These are phyloP conservation scores for Tenthredo notha DNA, from an alignment of 2,888 invertebrate genomes.

Conservation along the genomic window DNA sequence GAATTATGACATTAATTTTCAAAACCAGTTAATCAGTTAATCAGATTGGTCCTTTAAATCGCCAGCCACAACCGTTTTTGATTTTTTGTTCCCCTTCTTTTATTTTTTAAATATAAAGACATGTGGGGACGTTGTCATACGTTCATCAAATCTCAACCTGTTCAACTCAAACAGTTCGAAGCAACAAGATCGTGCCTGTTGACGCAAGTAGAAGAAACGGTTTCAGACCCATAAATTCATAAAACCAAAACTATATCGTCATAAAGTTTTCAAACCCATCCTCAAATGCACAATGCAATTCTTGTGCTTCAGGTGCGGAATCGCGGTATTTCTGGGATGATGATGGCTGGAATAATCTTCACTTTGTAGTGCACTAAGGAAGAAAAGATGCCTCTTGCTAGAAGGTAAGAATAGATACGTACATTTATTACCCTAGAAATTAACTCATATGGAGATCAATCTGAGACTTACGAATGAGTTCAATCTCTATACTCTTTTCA, in stretches of 20 bases:
- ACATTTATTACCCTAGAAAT: background rate
- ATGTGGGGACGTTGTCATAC: background rate
- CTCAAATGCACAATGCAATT: background rate
- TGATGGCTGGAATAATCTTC: constrained; percentile 7
- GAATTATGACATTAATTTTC: background rate
- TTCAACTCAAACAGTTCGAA: background rate
- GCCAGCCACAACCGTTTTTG: background rate
- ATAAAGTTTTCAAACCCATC: background rate
- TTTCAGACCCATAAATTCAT: background rate
- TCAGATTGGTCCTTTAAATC: background rate
- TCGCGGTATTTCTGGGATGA: background rate
- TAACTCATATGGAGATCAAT: no score
- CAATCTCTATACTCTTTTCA: no score
- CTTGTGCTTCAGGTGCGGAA: constrained; percentile 10
- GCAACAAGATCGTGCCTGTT: background rate
- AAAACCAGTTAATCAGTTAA: background rate
- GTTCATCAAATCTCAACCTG: background rate
- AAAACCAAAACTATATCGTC: background rate
- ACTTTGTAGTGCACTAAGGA: constrained; percentile 13
- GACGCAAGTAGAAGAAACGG: background rate
- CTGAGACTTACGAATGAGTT: no score
- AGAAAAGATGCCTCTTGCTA: constrained; percentile 30
- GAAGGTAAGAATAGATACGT: constrained; percentile 19
- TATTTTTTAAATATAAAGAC: background rate
- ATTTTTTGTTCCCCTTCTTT: background rate